Evolutionary conservation across 2,797 vertebrate species (phyloP), one percentile per base, ranked within the genome.

Genomic region (Aplochiton taeniatus): DNA sequence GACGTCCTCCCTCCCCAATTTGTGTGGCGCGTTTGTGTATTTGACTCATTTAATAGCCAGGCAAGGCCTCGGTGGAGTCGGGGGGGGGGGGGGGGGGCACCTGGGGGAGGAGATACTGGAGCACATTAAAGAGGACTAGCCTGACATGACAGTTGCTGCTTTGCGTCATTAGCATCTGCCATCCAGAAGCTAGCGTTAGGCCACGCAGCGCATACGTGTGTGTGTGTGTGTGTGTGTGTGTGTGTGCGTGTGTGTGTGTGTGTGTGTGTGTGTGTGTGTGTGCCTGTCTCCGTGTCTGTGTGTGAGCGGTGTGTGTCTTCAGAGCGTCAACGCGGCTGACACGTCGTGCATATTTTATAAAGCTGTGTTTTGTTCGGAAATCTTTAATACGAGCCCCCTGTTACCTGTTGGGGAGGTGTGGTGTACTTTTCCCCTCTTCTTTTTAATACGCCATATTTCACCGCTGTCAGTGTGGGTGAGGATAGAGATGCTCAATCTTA

Each of bases 281-380:
- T 41, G 65, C 11, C n/a, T 41, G 58, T 54, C 18, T 46, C 19
- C 6, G 19, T 61, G 11, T 13, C 48, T 61, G 48, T 61, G 46
- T 48, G 45, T 45, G 58, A 59, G 43, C 8, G 31, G 14, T 52
- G 8, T 0, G 10, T 41, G 41, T 50, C 61, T 66, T 48, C 63
- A 51, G 51, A 74, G 65, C 74, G 72, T 69, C 71, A 61, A 72
- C 58, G 72, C 41, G 61, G 53, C 61, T 81, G 70, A 42, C 70
- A 59, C 68, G 77, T 64, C 76, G 85, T 84, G 83, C 79, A 87
- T 84, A 85, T 85, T 86, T 80, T 77, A 83, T 83, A 77, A 88
- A 85, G 80, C 83, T 58, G 64, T 58, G 73, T 69, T 83, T 84
- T 83, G 65, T 80, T 80, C 58, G 48, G 61, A 82, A 74, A 83